Percentiles rank a stretch among this genome's conserved stretches.
Conservation (phyloP, 2,888 invertebrate genomes). For the Caenorhabditis uteleia region DNA sequence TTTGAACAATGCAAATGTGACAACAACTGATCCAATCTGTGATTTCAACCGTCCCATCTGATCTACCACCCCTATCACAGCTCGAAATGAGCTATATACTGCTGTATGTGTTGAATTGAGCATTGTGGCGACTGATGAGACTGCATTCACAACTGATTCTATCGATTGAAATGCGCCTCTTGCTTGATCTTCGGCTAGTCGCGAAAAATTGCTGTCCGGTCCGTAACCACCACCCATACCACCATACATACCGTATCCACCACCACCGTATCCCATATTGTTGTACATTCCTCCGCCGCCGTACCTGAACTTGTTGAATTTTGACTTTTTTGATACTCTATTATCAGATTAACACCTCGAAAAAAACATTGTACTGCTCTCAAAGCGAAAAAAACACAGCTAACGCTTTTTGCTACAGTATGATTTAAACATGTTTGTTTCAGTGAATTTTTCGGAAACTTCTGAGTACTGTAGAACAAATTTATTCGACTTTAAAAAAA, state of each 20-base stretch:
- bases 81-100: constrained; percentile 88
- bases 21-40: constrained; percentile 47
- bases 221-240: constrained; percentile 11
- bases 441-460: no score
- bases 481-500: no score
- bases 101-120: constrained; percentile 94
- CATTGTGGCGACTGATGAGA: constrained; percentile 90
- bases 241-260: constrained; percentile 39
- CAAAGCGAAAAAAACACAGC: no score
- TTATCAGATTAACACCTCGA: no score
- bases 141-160: constrained; percentile 87
- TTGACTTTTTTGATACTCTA: no score
- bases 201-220: constrained; percentile 53
- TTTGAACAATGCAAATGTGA: constrained; percentile 49
- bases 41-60: constrained; percentile 85
- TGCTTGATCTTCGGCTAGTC: constrained; percentile 76
- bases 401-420: no score
- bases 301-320: no score
- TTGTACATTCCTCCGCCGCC: constrained; percentile 10
- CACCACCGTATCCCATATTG: constrained; percentile 27
- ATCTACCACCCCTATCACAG: constrained; percentile 92
- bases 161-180: constrained; percentile 92
- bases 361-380: no score
- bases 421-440: no score
- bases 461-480: no score